A percentile compares a stretch with the other conserved stretches of the same genome.
Evolutionary conservation across 2,113 vertebrate genomes (phyloP).

Genomic region (Salvator merianae): DNA sequence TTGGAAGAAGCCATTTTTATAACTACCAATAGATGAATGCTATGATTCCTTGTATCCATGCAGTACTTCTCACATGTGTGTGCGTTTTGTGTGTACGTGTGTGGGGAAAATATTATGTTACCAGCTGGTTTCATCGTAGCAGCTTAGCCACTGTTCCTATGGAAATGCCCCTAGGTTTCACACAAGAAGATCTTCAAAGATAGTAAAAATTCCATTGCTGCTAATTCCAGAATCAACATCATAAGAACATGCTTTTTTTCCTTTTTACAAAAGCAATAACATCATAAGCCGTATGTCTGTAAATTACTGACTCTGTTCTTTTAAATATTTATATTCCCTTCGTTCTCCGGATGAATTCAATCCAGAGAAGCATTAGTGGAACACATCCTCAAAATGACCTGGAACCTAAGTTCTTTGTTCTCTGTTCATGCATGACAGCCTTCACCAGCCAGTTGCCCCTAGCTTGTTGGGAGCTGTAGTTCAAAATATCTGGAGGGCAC

Average conservation of each 20-base stretch:
- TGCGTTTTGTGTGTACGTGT: not conserved
- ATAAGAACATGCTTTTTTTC: not conserved
- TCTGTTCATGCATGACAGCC: too few species aligned
- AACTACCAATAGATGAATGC: slow-evolving; percentile 72
- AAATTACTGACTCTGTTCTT: not conserved
- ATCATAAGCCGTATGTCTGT: not conserved
- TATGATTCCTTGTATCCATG: slow-evolving; percentile 62
- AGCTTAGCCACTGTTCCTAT: slow-evolving; percentile 63
- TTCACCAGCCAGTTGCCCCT: too few species aligned
- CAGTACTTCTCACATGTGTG: slow-evolving; percentile 18
- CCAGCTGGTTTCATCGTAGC: slow-evolving; percentile 58
- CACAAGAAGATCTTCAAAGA: slow-evolving; percentile 30
- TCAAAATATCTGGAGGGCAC: not conserved
- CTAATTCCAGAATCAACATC: slow-evolving; percentile 29
- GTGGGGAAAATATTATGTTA: slow-evolving; percentile 43
- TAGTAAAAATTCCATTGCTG: slow-evolving; percentile 40
- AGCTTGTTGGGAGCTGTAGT: not conserved
- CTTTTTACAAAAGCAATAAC: not conserved
- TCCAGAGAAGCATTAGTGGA: not conserved
- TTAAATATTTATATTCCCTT: not conserved
- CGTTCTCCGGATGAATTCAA: too few species aligned
- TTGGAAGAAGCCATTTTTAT: slow-evolving; percentile 41
- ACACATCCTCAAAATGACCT: not conserved
- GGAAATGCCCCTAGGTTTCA: slow-evolving; percentile 67
- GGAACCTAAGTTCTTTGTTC: not conserved